Evolutionary conservation across 64 coral and sea anemone species (phyloP), one percentile per base, ranked within the genome.

Genomic region (Exaiptasia diaphana): DNA sequence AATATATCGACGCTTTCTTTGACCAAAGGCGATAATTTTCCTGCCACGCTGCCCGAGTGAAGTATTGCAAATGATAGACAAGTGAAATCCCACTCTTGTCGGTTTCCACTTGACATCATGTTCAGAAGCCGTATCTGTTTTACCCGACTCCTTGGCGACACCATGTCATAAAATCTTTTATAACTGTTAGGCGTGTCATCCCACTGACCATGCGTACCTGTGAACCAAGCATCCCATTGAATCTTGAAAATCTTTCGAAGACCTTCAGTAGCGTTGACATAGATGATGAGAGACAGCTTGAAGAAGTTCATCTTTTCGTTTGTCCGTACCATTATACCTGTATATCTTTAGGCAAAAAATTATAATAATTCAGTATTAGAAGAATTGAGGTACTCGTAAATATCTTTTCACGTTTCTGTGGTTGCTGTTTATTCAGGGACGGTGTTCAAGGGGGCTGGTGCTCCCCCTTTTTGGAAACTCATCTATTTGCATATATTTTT

Each of bases 31-130:
- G n/a, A n/a, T n/a, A n/a, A n/a, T n/a, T n/a, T n/a, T n/a, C n/a
- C n/a, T n/a, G 3, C 65, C 21, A 84, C 59, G 12, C 63, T 53
- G 5, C 32, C 33, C 0, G 81, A 84, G 44, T 43, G 61, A n/a
- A 85, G 82, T 26, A 85, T 36, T 1, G 53, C 84, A 78, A 67
- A 67, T 29, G 78, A 87, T 22, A 87, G 38, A 33, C 44, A 77
- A 18, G 73, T 87, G 29, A 72, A 87, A 50, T 87, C 84, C 84
- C 84, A 87, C 28, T 65, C 46, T 3, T 87, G 34, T 37, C 4
- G 35, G 33, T 87, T 67, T 52, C 83, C 83, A 25, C 76, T 76
- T 46, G 23, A 44, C 33, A 87, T 68, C 2, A 67, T 54, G 5
- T 53, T 40, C 13, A 76, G 73, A 5, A 77, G 58, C 18, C 17